phyloP scores from a whole-genome alignment of 2,888 invertebrate species.

The Graphium colonna region DNA sequence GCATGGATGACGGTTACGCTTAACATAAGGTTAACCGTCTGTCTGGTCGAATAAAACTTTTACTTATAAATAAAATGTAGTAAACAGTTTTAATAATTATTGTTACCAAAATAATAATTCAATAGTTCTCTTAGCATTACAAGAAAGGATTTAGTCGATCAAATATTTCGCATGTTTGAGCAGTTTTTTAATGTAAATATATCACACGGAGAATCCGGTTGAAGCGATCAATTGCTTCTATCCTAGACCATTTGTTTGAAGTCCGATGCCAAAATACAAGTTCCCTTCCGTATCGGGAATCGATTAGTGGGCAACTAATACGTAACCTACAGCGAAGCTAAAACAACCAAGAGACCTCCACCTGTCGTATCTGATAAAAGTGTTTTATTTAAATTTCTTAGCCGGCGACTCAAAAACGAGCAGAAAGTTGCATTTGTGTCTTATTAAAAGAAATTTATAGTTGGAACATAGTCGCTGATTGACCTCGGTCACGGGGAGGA shows the following conservation, averaged over 20 bases:
- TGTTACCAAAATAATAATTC: too few relatives aligned
- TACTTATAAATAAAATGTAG: too few relatives aligned
- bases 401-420: slow-evolving; percentile 71
- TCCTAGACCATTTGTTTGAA: not conserved
- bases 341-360: slow-evolving; percentile 64
- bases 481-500: slow-evolving; percentile 73
- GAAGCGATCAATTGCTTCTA: not conserved
- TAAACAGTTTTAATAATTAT: too few relatives aligned
- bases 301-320: slow-evolving; percentile 73
- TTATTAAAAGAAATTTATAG: slow-evolving; percentile 80
- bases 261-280: slow-evolving; percentile 16
- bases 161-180: too few relatives aligned
- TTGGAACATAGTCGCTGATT: slow-evolving; percentile 73
- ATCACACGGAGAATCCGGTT: too few relatives aligned
- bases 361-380: slow-evolving; percentile 80
- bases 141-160: too few relatives aligned
- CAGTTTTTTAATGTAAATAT: too few relatives aligned
- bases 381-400: slow-evolving; percentile 78
- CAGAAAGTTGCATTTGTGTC: slow-evolving; percentile 74
- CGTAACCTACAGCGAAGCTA: slow-evolving; percentile 76
- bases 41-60: too few relatives aligned
- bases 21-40: too few relatives aligned
- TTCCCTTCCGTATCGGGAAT: slow-evolving; percentile 63
- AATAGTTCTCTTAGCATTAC: too few relatives aligned
- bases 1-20: too few relatives aligned